Evolutionary conservation across 2,113 vertebrate species (phyloP).

Genomic region (Callithrix jacchus): DNA sequence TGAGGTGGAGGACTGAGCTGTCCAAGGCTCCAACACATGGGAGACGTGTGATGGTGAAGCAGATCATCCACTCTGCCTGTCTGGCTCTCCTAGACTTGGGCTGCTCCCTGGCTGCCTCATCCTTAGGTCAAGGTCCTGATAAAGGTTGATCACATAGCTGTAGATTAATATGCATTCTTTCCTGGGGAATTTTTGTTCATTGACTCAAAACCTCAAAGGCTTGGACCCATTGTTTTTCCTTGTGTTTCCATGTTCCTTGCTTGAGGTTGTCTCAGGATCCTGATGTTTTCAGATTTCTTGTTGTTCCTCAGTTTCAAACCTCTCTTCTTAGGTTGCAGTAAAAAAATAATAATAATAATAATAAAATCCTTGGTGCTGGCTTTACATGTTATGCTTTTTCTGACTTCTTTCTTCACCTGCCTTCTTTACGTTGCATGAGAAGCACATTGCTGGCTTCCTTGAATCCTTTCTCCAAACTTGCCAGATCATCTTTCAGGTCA

Average conservation of each 20-base stretch:
- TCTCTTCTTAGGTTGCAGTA: background rate
- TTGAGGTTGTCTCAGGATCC: background rate
- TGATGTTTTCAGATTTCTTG: background rate
- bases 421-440: background rate
- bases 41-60: background rate
- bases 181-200: background rate
- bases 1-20: background rate
- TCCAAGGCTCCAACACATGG: background rate
- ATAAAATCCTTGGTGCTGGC: background rate
- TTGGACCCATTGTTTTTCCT: background rate
- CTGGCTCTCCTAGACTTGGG: background rate
- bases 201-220: background rate
- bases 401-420: background rate
- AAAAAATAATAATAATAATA: background rate
- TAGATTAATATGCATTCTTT: background rate
- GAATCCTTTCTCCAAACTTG: background rate
- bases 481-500: background rate
- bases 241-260: background rate
- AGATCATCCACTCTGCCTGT: background rate
- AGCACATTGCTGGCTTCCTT: background rate
- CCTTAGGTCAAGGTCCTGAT: background rate
- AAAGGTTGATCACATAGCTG: background rate
- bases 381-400: background rate
- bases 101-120: background rate
- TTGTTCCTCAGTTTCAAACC: background rate